Percentiles rank a stretch among this genome's conserved stretches.
Conservation (phyloP, 1,140 invertebrate genomes). For the Schlechtendalia chinensis region DNA sequence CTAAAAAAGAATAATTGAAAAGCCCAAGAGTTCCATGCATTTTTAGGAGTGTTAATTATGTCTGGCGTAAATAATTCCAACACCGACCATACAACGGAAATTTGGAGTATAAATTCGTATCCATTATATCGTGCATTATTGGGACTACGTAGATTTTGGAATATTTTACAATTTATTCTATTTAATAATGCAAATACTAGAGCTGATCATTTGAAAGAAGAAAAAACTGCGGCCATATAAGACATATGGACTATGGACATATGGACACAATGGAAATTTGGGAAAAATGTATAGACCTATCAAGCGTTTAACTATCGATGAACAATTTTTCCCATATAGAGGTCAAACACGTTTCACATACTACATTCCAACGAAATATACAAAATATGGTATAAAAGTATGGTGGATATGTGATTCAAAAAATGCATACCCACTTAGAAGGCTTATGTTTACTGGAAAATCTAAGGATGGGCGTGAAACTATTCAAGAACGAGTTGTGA, state of each 20-base stretch:
- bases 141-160: not conserved
- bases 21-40: slow-evolving; percentile 14
- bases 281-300: not conserved
- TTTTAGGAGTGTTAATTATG: not conserved
- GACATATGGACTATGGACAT: slow-evolving; percentile 16
- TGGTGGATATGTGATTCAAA: slow-evolving; percentile 5
- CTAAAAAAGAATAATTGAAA: slow-evolving; percentile 8
- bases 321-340: slow-evolving; percentile 3
- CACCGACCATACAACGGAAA: slow-evolving; percentile 4
- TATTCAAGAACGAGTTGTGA: too few relatives aligned
- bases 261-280: not conserved
- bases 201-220: not conserved
- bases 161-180: not conserved
- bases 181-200: not conserved
- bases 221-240: not conserved
- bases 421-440: slow-evolving; percentile 1
- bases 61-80: not conserved
- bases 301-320: not conserved
- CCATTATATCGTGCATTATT: not conserved
- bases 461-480: too few relatives aligned
- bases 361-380: not conserved
- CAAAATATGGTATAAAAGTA: slow-evolving; percentile 11
- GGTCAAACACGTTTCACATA: slow-evolving; percentile 3
- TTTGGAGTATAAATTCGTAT: not conserved
- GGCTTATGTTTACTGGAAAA: too few relatives aligned